Evolutionary conservation across 1,140 invertebrate species (phyloP), one percentile per base, ranked within the genome.

Genomic region (Drosophila tani): DNA sequence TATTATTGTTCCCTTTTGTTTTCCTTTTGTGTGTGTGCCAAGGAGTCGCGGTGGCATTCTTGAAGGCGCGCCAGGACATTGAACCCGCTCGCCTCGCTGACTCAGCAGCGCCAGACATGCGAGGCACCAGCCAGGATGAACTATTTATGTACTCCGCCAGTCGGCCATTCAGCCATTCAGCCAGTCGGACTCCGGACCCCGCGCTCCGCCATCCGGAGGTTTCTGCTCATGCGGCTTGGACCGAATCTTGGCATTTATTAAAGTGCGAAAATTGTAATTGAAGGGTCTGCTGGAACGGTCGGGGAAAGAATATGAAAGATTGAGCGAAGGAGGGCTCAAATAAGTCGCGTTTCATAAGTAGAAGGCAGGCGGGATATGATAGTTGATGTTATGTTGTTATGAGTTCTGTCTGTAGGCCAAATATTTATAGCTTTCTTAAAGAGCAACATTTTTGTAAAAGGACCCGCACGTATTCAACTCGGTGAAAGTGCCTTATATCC

Each of bases 231-330:
- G 35, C 49, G 60, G 74, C 47, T 71, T 75, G 53, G 40, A 17
- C 38, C 63, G 29, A 78, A 58, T 70, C 57, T 70, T 77, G 74
- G 63, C 73, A 76, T 77, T 77, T 77, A 68, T 77, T 78, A 78
- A 78, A 78, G 65, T 78, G 65, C 75, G 56, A 77, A 69, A 78
- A 69, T 43, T 53, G 41, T 70, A 78, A 78, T 78, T 70, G 50
- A 78, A 68, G 49, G 49, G 51, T 43, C 41, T 46, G 38, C 41
- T 1, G 24, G 43, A 70, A 41, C 12, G 45, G 43, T 40, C 0
- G 24, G 4, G 2, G 14, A 24, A 35, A 57, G 35, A 67, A 56
- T 69, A 57, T 56, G 29, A 69, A 69, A 57, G n/a, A 59, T 53
- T 53, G 24, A 69, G 62, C 7, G 21, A 46, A 29, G 29, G 35